Evolutionary conservation across 2,113 vertebrate species (phyloP).

Genomic region (Aegithalos caudatus): DNA sequence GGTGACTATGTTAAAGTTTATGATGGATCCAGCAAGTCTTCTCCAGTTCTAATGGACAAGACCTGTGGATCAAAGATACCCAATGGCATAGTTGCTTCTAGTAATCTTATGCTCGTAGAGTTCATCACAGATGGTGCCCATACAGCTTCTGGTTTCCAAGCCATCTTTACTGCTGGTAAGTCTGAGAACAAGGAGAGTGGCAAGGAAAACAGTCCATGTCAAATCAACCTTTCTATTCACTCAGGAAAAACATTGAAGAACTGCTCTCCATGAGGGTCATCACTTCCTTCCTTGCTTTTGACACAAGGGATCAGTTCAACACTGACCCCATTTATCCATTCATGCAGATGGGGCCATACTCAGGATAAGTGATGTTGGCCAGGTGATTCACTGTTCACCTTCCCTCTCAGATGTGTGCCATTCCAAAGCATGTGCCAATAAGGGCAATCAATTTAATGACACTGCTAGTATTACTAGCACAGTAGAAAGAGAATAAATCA

Average conservation of each 20-base stretch:
- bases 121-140: slow-evolving; percentile 23
- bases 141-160: slow-evolving; percentile 53
- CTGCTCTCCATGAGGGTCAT: background rate
- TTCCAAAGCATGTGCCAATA: background rate
- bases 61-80: slow-evolving; percentile 48
- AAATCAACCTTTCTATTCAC: background rate
- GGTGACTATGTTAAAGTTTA: slow-evolving; percentile 60
- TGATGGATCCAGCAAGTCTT: slow-evolving; percentile 53
- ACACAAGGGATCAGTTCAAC: background rate
- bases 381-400: background rate
- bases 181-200: background rate
- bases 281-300: background rate
- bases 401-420: background rate
- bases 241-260: background rate
- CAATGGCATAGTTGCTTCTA: background rate
- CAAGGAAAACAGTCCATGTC: background rate
- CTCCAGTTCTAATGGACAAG: slow-evolving; percentile 51
- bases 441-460: background rate
- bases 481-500: background rate
- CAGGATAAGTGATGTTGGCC: background rate
- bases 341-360: background rate
- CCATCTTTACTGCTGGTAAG: slow-evolving; percentile 47
- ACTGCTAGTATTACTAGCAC: background rate
- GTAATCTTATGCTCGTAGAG: slow-evolving; percentile 39
- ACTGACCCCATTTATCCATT: background rate